Evolutionary conservation across 2,797 vertebrate genomes (phyloP), one percentile per base, ranked within the genome.

Genomic region (Siniperca undulata): DNA sequence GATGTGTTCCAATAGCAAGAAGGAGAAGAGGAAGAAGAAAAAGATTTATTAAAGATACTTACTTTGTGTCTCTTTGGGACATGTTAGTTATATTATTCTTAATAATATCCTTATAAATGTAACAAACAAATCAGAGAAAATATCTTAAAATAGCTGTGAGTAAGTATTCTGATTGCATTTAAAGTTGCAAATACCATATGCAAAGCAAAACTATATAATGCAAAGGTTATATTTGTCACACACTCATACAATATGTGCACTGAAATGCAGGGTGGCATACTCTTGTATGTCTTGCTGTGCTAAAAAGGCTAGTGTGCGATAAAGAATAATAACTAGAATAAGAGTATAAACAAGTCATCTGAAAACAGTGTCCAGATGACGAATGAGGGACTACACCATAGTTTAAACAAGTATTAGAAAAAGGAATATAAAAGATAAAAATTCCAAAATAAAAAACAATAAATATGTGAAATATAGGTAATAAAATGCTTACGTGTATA

Each of bases 91-190:
- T 5, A 50, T 42, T 34, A 50, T 22, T 24, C 4, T n/a, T 74
- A 17, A 30, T 16, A 34, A 16, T 34, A 1, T 13, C 30, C 3
- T 12, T 12, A 24, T 42, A 24, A 24, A 40, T 42, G 2, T 12
- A 64, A 46, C 11, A 67, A 59, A 70, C 4, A 61, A 65, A 40
- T 73, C 27, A 65, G 17, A 46, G 20, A 10, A 58, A 12, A 11
- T 65, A 16, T 52, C 42, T 27, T 16, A 36, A 68, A 77, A 40
- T n/a, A 60, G 44, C 56, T 69, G 36, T 52, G 20, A 67, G 11
- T 27, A 20, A 50, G 24, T 27, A 27, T 20, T 40, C 12, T 46
- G n/a, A 58, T n/a, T 13, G 34, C 16, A 34, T 9, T 46, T 52
- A 34, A 71, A 50, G 11, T 34, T 77, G 13, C 11, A 53, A 24